Percentiles rank a stretch among this genome's conserved stretches.
These are phyloP conservation scores for Herpetotheres cachinnans DNA, from an alignment of 2,113 vertebrate genomes.

Conservation along the genomic window DNA sequence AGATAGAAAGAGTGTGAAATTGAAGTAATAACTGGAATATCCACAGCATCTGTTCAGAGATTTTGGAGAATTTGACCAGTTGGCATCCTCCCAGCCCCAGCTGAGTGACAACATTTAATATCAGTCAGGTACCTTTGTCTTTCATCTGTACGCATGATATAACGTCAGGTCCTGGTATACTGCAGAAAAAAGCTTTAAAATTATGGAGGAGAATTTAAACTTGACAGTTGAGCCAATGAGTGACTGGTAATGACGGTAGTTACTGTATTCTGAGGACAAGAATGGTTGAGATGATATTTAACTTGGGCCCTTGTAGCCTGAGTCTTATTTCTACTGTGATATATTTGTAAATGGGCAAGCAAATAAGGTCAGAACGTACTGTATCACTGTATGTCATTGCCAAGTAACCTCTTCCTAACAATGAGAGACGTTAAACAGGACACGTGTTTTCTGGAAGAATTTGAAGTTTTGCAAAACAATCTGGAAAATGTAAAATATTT, in stretches of 20 bases:
- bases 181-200: constrained; percentile 43
- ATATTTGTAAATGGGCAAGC: background rate
- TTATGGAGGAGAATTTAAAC: constrained; percentile 15
- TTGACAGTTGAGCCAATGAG: background rate
- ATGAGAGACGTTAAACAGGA: background rate
- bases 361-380: background rate
- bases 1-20: constrained; percentile 51
- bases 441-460: background rate
- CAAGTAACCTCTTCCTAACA: background rate
- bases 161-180: background rate
- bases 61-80: constrained; percentile 43
- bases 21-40: constrained; percentile 64
- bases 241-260: background rate
- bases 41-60: constrained; percentile 41
- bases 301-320: background rate
- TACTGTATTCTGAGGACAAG: background rate
- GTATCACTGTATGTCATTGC: background rate
- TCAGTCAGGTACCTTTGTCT: constrained; percentile 36
- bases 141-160: background rate
- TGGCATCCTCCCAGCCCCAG: background rate
- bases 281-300: background rate
- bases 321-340: background rate
- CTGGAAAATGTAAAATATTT: background rate
- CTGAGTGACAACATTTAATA: constrained; percentile 49
- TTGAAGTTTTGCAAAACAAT: background rate